Conservation (phyloP, 2,797 vertebrate genomes). For the Pangasius krempfi region DNA sequence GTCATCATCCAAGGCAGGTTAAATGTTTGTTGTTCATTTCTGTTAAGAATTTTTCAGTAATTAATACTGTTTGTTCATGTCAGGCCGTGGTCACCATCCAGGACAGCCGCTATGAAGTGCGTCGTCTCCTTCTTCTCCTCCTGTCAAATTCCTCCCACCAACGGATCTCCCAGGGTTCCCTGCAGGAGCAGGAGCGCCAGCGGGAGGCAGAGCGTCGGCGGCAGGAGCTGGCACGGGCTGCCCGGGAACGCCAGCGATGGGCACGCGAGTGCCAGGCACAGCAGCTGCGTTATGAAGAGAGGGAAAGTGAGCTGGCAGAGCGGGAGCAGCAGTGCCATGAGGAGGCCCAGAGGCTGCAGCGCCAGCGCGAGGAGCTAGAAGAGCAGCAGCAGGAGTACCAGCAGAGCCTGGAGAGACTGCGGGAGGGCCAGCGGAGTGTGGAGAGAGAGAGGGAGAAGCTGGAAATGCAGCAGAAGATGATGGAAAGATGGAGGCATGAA, state of each 20-base stretch:
- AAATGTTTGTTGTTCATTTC: neutral
- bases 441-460: slow-evolving; percentile 79
- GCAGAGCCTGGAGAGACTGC: slow-evolving; percentile 86
- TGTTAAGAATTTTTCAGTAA: neutral
- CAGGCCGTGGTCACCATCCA: slow-evolving; percentile 87
- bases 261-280: slow-evolving; percentile 79
- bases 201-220: slow-evolving; percentile 80
- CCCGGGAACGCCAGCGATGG: slow-evolving; percentile 86
- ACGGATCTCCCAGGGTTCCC: slow-evolving; percentile 52
- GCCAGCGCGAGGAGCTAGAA: slow-evolving; percentile 71
- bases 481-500: slow-evolving; percentile 74
- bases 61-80: neutral
- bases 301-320: slow-evolving; percentile 74
- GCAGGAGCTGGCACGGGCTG: slow-evolving; percentile 77
- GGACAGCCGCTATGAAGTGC: slow-evolving; percentile 86
- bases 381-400: slow-evolving; percentile 88
- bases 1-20: no score
- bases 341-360: slow-evolving; percentile 77
- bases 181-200: slow-evolving; percentile 84
- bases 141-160: slow-evolving; percentile 49
- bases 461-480: slow-evolving; percentile 71
- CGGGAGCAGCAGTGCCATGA: slow-evolving; percentile 77
- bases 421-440: slow-evolving; percentile 86
- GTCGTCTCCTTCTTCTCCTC: slow-evolving; percentile 73
- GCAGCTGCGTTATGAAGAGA: slow-evolving; percentile 78